Percentiles rank a stretch among this genome's conserved stretches.
Conservation (phyloP, 2,113 vertebrate genomes). For the Lipotes vexillifer region DNA sequence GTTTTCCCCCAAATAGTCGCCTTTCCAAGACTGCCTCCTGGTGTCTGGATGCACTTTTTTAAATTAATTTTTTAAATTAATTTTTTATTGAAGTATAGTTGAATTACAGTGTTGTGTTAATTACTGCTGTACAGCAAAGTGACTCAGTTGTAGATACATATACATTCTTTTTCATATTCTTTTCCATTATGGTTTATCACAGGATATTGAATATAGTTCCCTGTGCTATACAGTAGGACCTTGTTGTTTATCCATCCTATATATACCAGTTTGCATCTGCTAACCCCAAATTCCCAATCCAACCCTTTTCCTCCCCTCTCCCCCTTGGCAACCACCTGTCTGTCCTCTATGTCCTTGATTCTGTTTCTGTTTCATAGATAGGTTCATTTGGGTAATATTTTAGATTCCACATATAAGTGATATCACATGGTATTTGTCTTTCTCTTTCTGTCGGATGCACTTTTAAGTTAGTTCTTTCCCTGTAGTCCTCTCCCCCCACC, state of each 20-base stretch:
- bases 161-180: not conserved
- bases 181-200: not conserved
- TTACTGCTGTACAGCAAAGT: not conserved
- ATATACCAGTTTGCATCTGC: not conserved
- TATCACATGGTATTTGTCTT: not conserved
- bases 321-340: not conserved
- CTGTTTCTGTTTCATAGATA: not conserved
- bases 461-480: not conserved
- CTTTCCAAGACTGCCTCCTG: not conserved
- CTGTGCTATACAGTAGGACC: too few species aligned
- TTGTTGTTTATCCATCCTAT: too few species aligned
- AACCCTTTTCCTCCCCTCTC: not conserved
- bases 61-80: not conserved
- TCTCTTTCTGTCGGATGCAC: not conserved
- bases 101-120: not conserved
- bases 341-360: not conserved
- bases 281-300: not conserved
- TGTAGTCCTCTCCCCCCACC: not conserved
- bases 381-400: not conserved
- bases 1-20: not conserved
- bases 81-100: not conserved
- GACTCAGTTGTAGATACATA: not conserved
- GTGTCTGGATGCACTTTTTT: not conserved
- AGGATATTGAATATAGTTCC: not conserved
- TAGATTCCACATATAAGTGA: not conserved